Conservation (phyloP, 2,888 invertebrate species). For the Fissipunctia ypsillon region DNA sequence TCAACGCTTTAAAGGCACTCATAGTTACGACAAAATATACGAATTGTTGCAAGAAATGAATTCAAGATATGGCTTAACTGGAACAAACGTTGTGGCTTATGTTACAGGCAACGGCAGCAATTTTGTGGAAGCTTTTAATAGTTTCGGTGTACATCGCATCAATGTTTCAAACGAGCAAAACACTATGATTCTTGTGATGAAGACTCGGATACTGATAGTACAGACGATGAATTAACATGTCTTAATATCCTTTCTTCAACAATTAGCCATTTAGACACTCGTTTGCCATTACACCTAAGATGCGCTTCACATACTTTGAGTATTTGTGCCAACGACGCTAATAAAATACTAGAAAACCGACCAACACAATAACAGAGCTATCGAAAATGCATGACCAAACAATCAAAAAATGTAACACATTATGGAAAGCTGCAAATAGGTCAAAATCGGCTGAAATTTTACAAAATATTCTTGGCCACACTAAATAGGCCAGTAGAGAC, state of each 20-base stretch:
- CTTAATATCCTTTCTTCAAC: constrained; percentile 35
- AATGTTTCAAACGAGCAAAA: constrained; percentile 42
- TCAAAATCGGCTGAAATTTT: constrained; percentile 51
- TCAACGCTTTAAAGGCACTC: constrained; percentile 43
- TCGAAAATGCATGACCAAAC: constrained; percentile 43
- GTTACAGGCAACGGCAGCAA: constrained; percentile 51
- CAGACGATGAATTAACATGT: constrained; percentile 35
- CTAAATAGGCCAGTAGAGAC: constrained; percentile 34
- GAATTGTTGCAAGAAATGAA: constrained; percentile 40
- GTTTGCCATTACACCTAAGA: constrained; percentile 41
- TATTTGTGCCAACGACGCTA: constrained; percentile 41
- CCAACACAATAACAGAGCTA: constrained; percentile 33
- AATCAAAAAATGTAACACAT: constrained; percentile 46
- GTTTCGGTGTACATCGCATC: constrained; percentile 35
- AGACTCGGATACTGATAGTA: constrained; percentile 32
- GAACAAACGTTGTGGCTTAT: constrained; percentile 33
- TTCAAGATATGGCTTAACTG: constrained; percentile 34
- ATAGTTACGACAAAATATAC: constrained; percentile 41
- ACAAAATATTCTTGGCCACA: constrained; percentile 34
- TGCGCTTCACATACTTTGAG: constrained; percentile 36
- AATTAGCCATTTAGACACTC: too few species aligned
- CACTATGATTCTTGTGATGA: constrained; percentile 38
- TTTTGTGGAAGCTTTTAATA: constrained; percentile 50
- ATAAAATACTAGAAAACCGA: constrained; percentile 34
- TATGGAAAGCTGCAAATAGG: constrained; percentile 46